A percentile compares a stretch with the other conserved stretches of the same genome.
These are phyloP conservation scores for Aradophagus sp. DNA, from an alignment of 1,140 invertebrate genomes.

Conservation along the genomic window DNA sequence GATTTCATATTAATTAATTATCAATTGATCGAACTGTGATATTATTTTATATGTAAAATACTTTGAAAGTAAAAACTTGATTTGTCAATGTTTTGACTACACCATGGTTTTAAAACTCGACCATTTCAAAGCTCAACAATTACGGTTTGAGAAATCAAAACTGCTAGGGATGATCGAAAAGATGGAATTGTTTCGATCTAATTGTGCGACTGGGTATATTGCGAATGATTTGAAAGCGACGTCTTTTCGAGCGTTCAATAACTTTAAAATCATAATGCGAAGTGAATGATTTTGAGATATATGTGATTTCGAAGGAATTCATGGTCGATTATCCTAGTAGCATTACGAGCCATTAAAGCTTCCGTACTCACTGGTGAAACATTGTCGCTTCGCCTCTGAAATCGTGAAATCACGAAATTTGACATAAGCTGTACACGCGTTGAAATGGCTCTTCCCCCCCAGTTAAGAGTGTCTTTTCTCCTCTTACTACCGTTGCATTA, in stretches of 20 bases:
- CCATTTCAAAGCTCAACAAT: too few relatives aligned
- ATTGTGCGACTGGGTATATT: too few relatives aligned
- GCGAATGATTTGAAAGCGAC: too few relatives aligned
- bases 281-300: constrained; percentile 49
- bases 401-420: constrained; percentile 63
- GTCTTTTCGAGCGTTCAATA: constrained; percentile 32
- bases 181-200: too few relatives aligned
- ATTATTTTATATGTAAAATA: too few relatives aligned
- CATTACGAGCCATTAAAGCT: constrained; percentile 70
- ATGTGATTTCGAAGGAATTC: constrained; percentile 62
- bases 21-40: too few relatives aligned
- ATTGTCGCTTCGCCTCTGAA: constrained; percentile 60
- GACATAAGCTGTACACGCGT: constrained; percentile 56
- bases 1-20: too few relatives aligned
- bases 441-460: constrained; percentile 63
- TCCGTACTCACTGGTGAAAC: constrained; percentile 60
- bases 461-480: constrained; percentile 58
- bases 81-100: too few relatives aligned
- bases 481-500: constrained; percentile 67
- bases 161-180: too few relatives aligned
- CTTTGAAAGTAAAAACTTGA: too few relatives aligned
- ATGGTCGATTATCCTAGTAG: constrained; percentile 69
- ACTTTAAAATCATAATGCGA: constrained; percentile 44
- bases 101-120: too few relatives aligned
- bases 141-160: too few relatives aligned